phyloP scores from a whole-genome alignment of 2,888 invertebrate genomes.

The Anoplius nigerrimus region DNA sequence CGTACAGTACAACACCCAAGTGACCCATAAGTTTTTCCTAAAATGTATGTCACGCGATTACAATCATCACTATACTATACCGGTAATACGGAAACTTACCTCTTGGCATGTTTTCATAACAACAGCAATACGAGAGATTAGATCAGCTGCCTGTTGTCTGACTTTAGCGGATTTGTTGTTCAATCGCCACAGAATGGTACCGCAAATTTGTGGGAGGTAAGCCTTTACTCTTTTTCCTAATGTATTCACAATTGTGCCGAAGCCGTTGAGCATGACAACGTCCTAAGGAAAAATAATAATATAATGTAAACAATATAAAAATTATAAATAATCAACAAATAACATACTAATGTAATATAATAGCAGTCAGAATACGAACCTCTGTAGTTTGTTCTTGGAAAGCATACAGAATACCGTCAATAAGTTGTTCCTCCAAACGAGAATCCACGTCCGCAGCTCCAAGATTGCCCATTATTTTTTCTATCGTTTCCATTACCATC shows the following conservation, averaged over 20 bases:
- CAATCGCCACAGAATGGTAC: conserved; percentile 99
- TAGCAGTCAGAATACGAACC: conserved; percentile 73
- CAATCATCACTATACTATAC: background rate
- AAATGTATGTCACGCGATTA: conserved; percentile 38
- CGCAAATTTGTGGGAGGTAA: conserved; percentile 99
- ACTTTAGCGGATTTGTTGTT: conserved; percentile 99
- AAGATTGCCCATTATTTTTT: conserved; percentile 97
- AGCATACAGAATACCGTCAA: conserved; percentile 99
- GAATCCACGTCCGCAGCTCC: conserved; percentile 99
- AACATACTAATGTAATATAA: conserved; percentile 5
- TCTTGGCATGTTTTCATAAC: conserved; percentile 99
- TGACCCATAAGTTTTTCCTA: conserved; percentile 99
- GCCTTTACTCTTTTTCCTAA: conserved; percentile 98
- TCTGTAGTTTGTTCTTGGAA: conserved; percentile 99
- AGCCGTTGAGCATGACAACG: conserved; percentile 99
- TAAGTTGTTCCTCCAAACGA: conserved; percentile 97
- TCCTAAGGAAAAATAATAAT: conserved; percentile 78
- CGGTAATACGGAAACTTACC: conserved; percentile 71
- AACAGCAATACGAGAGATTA: conserved; percentile 97
- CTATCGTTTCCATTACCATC: conserved; percentile 99
- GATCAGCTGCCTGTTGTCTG: conserved; percentile 98
- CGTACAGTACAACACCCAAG: conserved; percentile 98
- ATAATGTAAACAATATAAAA: conserved; percentile 13
- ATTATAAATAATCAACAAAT: background rate
- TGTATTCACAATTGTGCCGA: conserved; percentile 99